A percentile compares a stretch with the other conserved stretches of the same genome.
Conservation (phyloP, 1,140 invertebrate genomes). For the Vanessa tameamea region DNA sequence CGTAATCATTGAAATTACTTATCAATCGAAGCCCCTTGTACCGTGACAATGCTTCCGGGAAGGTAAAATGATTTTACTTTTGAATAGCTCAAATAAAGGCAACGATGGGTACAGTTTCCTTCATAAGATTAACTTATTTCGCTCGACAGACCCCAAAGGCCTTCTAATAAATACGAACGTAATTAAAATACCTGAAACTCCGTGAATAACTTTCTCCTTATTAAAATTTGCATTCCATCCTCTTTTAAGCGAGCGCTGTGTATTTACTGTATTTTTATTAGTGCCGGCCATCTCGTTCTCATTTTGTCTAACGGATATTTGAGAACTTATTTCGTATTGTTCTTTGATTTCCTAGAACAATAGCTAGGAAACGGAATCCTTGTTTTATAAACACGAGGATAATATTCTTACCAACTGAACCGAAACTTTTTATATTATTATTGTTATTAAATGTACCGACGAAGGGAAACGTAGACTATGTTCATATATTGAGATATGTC, state of each 20-base stretch:
- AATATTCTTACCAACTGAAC: too few relatives aligned
- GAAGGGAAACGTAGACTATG: too few relatives aligned
- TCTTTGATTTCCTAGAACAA: constrained; percentile 1
- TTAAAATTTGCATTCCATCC: constrained; percentile 40
- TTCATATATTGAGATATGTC: too few relatives aligned
- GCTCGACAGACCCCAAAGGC: constrained; percentile 24
- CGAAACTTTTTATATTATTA: too few relatives aligned
- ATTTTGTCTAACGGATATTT: constrained; percentile 29
- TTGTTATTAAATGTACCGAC: too few relatives aligned
- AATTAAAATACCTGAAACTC: constrained; percentile 41
- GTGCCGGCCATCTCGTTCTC: constrained; percentile 22
- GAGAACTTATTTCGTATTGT: background rate
- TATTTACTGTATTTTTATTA: constrained; percentile 34
- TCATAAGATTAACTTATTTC: constrained; percentile 25
- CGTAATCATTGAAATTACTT: background rate
- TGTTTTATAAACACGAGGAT: background rate
- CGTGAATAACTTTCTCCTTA: constrained; percentile 38
- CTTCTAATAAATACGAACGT: constrained; percentile 36
- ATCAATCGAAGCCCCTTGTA: too few relatives aligned
- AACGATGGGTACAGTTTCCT: background rate
- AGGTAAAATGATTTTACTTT: background rate
- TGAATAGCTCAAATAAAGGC: background rate
- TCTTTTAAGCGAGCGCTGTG: constrained; percentile 28
- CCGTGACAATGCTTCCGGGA: background rate
- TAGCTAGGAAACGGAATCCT: background rate